Base-by-base conservation (phyloP, 2,113 vertebrate species). In the Myotis lucifugus region DNA sequence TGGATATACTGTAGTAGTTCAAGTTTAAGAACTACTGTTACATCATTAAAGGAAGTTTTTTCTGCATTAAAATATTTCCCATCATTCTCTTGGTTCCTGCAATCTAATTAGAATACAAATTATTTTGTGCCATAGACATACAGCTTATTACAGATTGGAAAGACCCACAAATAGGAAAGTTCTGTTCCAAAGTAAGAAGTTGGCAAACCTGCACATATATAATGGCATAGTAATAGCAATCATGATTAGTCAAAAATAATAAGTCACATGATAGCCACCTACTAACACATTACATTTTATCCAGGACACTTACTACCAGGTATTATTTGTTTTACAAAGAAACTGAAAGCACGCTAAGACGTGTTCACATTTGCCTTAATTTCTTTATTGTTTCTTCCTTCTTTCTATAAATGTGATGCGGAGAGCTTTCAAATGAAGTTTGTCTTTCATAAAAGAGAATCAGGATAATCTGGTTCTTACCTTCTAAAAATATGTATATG, bases 161-260 rank as follows among this genome's bases (percentile, higher is more conserved):
- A 84, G 72, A 83, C 52, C 29, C 34, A 52, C 27, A 73, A 40
- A 23, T 23, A 82, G 48, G 19, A 54, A 61, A 90, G 64, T 83
- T 90, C 85, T 85, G 8, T 78, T 59, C 67, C 73, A 59, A 32
- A 96, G 29, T 94, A 64, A 90, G 74, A 95, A 94, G 40, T 37
- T 19, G 32, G 52, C 61, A 46, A 40, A 90, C 74, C 61, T 85
- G 5, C 66, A 29, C 3, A 0, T 25, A 78, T 67, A 8, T 50
- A 37, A 72, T 87, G 12, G 67, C 59, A 77, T 37, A n/a, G 25
- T 46, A 42, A 84, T n/a, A 64, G 8, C 67, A 29, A 66, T 85
- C 50, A 52, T 46, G n/a, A 79, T 81, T 69, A 85, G 25, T 67
- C 69, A 92, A 42, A 77, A 94, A 59, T 66, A 77, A 18, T 48